Evolutionary conservation across 2,797 vertebrate genomes (phyloP), one percentile per base, ranked within the genome.

Genomic region (Leptodactylus fallax): DNA sequence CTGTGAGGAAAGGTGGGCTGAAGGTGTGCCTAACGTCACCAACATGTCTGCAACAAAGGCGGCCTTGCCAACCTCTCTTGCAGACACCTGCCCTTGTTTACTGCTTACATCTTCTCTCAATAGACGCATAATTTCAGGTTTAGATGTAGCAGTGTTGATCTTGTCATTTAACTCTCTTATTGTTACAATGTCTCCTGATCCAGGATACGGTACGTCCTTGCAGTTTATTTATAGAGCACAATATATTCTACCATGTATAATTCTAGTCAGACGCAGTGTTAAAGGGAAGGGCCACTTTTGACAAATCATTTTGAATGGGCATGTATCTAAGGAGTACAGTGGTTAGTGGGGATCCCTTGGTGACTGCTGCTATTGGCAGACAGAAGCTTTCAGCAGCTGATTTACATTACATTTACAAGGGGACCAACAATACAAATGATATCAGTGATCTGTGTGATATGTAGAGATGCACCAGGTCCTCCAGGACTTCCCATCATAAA

Each of bases 1-100:
- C 71, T 49, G 61, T n/a, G 58, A 60, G 79, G 25, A 79, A 78
- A 83, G 79, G 79, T 81, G 79, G 81, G 65, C 13, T 78, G n/a
- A 58, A 61, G 17, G 58, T 23, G 12, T 19, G 65, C 51, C 69
- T 56, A n/a, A 27, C 55, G 27, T 61, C 36, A 10, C 23, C 79
- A 61, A 77, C 53, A n/a, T 45, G 25, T 71, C 53, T 19, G 47
- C n/a, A 55, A 63, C 36, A 25, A 25, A 69, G 76, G 78, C 7
- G 56, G 78, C 56, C 78, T 19, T 51, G 0, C 23, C 55, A 58
- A 17, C 55, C 55, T 17, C 55, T 56, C 25, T n/a, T 17, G 45
- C 45, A 21, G 16, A 21, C 17, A 19, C 3, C 17, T 49, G 71
- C 36, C 71, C 74, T 25, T 76, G 72, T 47, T 55, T 56, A 56